Evolutionary conservation across 2,888 invertebrate species (phyloP).

Genomic region (Panorpa germanica): DNA sequence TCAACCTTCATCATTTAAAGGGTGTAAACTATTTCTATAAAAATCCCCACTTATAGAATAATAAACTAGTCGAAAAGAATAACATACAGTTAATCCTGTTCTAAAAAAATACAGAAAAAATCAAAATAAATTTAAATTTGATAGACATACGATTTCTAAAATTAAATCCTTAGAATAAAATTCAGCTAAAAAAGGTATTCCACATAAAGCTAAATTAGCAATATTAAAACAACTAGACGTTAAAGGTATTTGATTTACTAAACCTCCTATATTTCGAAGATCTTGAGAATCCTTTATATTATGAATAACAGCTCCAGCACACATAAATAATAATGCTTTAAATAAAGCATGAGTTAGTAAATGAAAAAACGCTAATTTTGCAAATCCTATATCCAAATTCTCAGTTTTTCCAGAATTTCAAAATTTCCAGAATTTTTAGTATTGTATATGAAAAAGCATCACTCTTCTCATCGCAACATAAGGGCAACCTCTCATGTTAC

Average conservation of each 20-base stretch:
- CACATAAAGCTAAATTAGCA: slow-evolving; percentile 39
- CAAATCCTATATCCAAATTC: slow-evolving; percentile 29
- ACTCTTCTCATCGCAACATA: too few species aligned
- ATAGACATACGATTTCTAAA: slow-evolving; percentile 33
- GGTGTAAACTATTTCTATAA: slow-evolving; percentile 28
- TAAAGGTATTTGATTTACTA: slow-evolving; percentile 29
- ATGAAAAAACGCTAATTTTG: slow-evolving; percentile 47
- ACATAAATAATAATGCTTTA: slow-evolving; percentile 56
- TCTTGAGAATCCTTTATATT: slow-evolving; percentile 40
- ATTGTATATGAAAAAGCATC: too few species aligned
- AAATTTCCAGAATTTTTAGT: too few species aligned
- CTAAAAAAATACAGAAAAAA: slow-evolving; percentile 35
- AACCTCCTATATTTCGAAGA: slow-evolving; percentile 38
- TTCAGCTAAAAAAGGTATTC: slow-evolving; percentile 40
- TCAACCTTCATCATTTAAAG: slow-evolving; percentile 29
- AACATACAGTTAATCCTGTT: slow-evolving; percentile 34
- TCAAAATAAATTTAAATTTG: slow-evolving; percentile 30
- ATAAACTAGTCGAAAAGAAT: slow-evolving; percentile 33
- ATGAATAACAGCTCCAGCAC: slow-evolving; percentile 51
- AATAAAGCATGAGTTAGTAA: slow-evolving; percentile 53
- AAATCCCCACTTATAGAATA: slow-evolving; percentile 30
- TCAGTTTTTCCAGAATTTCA: too few species aligned
- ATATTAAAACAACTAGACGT: slow-evolving; percentile 33
- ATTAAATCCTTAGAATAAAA: slow-evolving; percentile 47
- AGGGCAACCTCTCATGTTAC: too few species aligned